Conservation (phyloP, 2,797 vertebrate genomes). For the Knipowitschia caucasica region DNA sequence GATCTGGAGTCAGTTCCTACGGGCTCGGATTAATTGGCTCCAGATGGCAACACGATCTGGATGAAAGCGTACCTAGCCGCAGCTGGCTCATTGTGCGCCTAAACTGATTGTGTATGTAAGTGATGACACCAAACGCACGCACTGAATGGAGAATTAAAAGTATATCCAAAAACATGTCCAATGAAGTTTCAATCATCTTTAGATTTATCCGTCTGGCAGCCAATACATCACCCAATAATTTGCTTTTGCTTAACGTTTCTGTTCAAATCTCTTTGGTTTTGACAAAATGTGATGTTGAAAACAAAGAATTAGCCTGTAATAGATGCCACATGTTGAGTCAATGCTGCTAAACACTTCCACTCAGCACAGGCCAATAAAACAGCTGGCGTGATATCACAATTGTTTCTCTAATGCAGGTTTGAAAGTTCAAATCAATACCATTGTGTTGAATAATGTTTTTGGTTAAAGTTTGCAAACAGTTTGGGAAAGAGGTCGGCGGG, state of each 20-base stretch:
- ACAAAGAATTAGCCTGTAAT: slow-evolving; percentile 13
- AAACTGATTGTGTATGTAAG: background rate
- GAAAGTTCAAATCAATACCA: slow-evolving; percentile 10
- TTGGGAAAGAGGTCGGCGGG: background rate
- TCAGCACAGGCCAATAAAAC: slow-evolving; percentile 2
- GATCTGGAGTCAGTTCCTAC: slow-evolving; percentile 65
- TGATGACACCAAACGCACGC: slow-evolving; percentile 19
- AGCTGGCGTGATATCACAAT: slow-evolving; percentile 1
- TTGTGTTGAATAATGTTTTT: background rate
- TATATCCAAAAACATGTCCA: slow-evolving; percentile 12
- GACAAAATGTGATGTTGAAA: slow-evolving; percentile 19
- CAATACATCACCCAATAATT: slow-evolving; percentile 31
- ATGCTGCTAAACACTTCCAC: background rate
- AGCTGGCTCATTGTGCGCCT: slow-evolving; percentile 45
- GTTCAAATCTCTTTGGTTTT: slow-evolving; percentile 3
- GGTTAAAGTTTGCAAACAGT: slow-evolving; percentile 11
- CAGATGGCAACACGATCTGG: slow-evolving; percentile 75
- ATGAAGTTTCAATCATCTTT: no score
- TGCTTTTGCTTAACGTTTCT: slow-evolving; percentile 3
- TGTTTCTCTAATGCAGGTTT: background rate
- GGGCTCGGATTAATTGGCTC: slow-evolving; percentile 63
- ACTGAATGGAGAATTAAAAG: slow-evolving; percentile 14
- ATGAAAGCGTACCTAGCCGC: slow-evolving; percentile 63
- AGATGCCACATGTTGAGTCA: slow-evolving; percentile 11
- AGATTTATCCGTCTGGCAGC: slow-evolving; percentile 10